Percentiles rank a stretch among this genome's conserved stretches.
Conservation (phyloP, 2,113 vertebrate genomes). For the Alaudala cheleensis region DNA sequence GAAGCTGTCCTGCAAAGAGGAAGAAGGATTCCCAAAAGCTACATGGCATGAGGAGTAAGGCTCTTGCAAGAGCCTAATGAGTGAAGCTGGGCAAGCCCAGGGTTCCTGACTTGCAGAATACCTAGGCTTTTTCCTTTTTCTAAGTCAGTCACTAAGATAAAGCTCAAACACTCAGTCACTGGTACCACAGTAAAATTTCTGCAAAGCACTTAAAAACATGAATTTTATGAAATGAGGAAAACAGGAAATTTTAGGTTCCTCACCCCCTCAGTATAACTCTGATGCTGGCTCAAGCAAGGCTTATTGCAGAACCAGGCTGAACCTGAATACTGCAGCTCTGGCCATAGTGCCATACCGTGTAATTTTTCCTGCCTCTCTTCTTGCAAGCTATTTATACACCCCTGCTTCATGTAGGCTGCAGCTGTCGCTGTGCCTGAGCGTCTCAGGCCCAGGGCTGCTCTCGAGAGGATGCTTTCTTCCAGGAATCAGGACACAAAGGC, state of each 20-base stretch:
- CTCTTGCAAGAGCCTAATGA: background rate
- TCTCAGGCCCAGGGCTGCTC: background rate
- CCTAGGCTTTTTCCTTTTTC: background rate
- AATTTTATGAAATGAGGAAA: background rate
- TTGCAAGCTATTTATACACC: constrained; percentile 32
- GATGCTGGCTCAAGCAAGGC: background rate
- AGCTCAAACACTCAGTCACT: background rate
- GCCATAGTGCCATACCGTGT: background rate
- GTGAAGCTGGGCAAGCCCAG: background rate
- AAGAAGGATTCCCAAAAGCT: background rate
- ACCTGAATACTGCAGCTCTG: background rate
- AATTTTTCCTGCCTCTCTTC: background rate
- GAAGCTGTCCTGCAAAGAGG: background rate
- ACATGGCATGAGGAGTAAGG: background rate
- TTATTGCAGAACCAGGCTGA: background rate
- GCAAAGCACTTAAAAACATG: background rate
- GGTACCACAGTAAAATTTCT: background rate
- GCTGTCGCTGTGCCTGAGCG: background rate
- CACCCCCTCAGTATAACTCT: background rate
- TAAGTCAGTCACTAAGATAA: background rate
- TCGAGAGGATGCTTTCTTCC: constrained; percentile 30
- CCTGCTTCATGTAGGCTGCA: constrained; percentile 16
- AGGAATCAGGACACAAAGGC: constrained; percentile 37
- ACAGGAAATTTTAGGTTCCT: background rate
- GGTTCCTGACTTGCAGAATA: background rate